phyloP scores from a whole-genome alignment of 2,797 vertebrate genomes.

The Lindbergichthys nudifrons region DNA sequence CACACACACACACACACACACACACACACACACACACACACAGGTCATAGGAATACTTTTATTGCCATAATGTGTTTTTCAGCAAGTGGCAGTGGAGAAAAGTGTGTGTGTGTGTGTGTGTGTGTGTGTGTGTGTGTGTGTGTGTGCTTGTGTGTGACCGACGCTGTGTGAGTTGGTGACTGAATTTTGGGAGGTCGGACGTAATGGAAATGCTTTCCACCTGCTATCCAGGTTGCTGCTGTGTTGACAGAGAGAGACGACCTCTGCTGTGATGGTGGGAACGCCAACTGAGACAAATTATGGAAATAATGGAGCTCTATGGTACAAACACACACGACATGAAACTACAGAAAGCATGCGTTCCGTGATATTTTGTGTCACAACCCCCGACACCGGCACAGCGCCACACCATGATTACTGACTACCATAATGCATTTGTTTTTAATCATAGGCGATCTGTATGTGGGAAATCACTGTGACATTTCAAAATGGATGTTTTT shows the following conservation, averaged over 20 bases:
- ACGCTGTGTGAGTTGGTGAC: background rate
- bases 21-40: conserved; percentile 16
- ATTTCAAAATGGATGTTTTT: background rate
- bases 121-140: background rate
- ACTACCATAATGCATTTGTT: background rate
- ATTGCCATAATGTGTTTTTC: no score
- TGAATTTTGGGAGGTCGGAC: conserved; percentile 19
- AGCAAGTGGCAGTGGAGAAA: no score
- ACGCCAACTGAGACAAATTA: conserved; percentile 36
- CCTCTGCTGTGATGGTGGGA: conserved; percentile 40
- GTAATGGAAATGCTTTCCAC: conserved; percentile 37
- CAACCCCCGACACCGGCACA: background rate
- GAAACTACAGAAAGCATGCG: background rate
- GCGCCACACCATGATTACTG: background rate
- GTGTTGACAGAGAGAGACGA: conserved; percentile 27
- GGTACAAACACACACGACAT: background rate
- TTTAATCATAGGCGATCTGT: background rate
- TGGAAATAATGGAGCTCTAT: conserved; percentile 35
- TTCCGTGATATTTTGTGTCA: background rate
- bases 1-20: conserved; percentile 16
- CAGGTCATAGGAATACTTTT: no score
- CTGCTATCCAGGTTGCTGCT: conserved; percentile 19
- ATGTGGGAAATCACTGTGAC: background rate
- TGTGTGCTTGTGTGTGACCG: conserved; percentile 5
- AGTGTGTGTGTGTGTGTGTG: no score